These are phyloP conservation scores for Montipora foliosa DNA, from an alignment of 64 coral and sea anemone species.

Conservation along the genomic window DNA sequence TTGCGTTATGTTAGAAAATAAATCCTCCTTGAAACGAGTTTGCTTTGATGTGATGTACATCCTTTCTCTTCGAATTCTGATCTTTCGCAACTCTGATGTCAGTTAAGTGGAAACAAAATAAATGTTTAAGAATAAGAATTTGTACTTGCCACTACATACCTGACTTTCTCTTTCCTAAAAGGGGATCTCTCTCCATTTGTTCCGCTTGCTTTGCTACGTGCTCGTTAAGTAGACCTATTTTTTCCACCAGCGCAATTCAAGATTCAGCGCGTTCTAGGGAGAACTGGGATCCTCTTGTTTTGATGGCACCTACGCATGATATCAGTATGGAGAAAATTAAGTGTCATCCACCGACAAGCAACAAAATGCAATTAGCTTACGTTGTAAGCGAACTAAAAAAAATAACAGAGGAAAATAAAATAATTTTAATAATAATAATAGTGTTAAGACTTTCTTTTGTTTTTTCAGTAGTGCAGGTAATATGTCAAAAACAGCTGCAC, in stretches of 20 bases:
- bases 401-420: neutral
- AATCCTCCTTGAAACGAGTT: too few relatives aligned
- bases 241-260: neutral
- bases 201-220: neutral
- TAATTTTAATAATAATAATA: neutral
- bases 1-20: too few relatives aligned
- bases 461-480: neutral
- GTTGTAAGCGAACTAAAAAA: too few relatives aligned
- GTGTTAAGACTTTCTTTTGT: neutral
- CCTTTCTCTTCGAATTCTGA: too few relatives aligned
- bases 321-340: neutral
- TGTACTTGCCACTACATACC: neutral
- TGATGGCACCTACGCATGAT: neutral
- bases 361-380: neutral
- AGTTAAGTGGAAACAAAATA: neutral
- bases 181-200: conserved; percentile 7
- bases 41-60: too few relatives aligned
- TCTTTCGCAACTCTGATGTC: neutral
- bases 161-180: conserved; percentile 19
- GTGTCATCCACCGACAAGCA: neutral
- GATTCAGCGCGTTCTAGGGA: neutral
- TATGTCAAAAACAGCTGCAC: neutral
- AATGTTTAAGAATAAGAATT: neutral
- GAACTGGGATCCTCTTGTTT: neutral
- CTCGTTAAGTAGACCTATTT: neutral